A percentile compares a stretch with the other conserved stretches of the same genome.
These are phyloP conservation scores for Drosophila azteca DNA, from an alignment of 1,140 invertebrate genomes.

Conservation along the genomic window DNA sequence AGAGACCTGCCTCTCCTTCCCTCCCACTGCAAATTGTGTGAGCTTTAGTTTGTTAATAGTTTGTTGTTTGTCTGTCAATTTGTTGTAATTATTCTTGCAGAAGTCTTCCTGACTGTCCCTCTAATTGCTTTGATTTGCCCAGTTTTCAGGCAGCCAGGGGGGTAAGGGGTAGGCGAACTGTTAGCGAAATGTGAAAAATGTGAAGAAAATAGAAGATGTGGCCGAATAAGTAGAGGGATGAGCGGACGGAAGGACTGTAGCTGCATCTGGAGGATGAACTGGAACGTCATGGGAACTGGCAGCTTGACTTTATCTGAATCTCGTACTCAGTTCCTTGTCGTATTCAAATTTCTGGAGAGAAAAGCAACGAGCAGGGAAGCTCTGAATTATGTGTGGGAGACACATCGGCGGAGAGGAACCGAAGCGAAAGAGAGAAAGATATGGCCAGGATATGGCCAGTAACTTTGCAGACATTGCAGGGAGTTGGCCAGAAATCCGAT, in stretches of 20 bases:
- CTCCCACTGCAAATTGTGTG: no score
- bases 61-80: constrained; percentile 8
- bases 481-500: constrained; percentile 14
- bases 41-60: no score
- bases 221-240: constrained; percentile 23
- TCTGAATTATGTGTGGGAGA: constrained; percentile 22
- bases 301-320: constrained; percentile 68
- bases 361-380: constrained; percentile 22
- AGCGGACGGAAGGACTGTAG: not conserved
- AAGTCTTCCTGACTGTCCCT: no score
- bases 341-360: constrained; percentile 72
- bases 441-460: constrained; percentile 60
- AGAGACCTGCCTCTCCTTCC: no score
- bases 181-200: no score
- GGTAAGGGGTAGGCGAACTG: no score
- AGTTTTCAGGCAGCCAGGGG: constrained; percentile 21
- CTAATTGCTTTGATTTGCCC: no score
- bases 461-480: constrained; percentile 66
- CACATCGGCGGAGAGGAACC: constrained; percentile 52
- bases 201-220: no score
- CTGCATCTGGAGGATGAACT: constrained; percentile 20
- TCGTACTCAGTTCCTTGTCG: constrained; percentile 65
- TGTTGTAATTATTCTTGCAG: no score
- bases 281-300: constrained; percentile 49
- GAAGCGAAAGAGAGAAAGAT: constrained; percentile 32